phyloP scores from a whole-genome alignment of 2,797 vertebrate genomes.

The Hephaestus fuliginosus region DNA sequence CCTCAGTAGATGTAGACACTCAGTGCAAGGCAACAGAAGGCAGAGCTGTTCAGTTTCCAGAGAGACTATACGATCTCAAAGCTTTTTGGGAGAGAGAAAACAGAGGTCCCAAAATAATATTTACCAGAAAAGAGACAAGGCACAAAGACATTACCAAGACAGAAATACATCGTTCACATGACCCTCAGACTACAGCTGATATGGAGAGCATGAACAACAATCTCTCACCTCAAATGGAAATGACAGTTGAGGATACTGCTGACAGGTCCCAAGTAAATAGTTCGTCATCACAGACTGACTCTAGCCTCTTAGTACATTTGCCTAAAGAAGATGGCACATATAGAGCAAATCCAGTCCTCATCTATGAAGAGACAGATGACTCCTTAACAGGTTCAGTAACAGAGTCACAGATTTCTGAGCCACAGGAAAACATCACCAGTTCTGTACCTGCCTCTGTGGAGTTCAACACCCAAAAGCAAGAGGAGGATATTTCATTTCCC shows the following conservation, averaged over 20 bases:
- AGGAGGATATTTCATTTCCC: slow-evolving; percentile 4
- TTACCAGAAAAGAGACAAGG: slow-evolving; percentile 24
- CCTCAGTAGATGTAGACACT: slow-evolving; percentile 1
- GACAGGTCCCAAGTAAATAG: slow-evolving; percentile 14
- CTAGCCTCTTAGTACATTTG: slow-evolving; percentile 10
- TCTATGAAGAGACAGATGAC: slow-evolving; percentile 67
- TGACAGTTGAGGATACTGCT: neutral
- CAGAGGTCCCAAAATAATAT: slow-evolving; percentile 48
- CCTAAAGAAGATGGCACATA: slow-evolving; percentile 66
- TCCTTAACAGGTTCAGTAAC: slow-evolving; percentile 35
- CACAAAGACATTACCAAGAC: slow-evolving; percentile 17
- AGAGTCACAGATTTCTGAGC: slow-evolving; percentile 35
- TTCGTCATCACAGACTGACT: slow-evolving; percentile 16
- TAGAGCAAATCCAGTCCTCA: slow-evolving; percentile 68
- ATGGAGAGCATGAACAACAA: slow-evolving; percentile 2
- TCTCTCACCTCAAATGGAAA: slow-evolving; percentile 11
- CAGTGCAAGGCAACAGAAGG: slow-evolving; percentile 24
- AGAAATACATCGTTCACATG: slow-evolving; percentile 3
- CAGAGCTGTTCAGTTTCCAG: slow-evolving; percentile 48
- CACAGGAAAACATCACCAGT: neutral
- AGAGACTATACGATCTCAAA: slow-evolving; percentile 82
- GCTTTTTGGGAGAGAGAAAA: slow-evolving; percentile 85
- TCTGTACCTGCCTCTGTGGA: neutral
- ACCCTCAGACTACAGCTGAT: slow-evolving; percentile 6
- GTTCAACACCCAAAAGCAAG: slow-evolving; percentile 1